A percentile compares a stretch with the other conserved stretches of the same genome.
phyloP scores from a whole-genome alignment of 2,113 vertebrate genomes.

The Naja naja region DNA sequence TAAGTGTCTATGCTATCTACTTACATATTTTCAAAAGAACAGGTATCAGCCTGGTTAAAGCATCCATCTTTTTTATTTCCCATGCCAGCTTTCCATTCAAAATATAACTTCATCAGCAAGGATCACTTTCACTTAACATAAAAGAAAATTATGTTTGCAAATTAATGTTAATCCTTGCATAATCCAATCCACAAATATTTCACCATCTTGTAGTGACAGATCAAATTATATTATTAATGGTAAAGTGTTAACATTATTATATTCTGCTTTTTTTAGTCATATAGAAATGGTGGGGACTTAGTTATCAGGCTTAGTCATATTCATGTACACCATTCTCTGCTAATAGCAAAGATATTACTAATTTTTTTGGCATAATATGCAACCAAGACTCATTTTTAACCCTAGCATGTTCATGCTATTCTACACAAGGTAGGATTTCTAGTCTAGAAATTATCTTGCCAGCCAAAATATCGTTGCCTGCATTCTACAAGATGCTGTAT shows the following conservation, averaged over 20 bases:
- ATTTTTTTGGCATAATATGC: not conserved
- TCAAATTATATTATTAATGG: not conserved
- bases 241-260: not conserved
- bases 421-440: not conserved
- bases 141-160: constrained; percentile 46
- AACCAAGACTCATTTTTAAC: not conserved
- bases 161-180: constrained; percentile 6
- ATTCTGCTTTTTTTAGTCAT: not conserved
- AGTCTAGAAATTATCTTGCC: not conserved
- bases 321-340: not conserved
- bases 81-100: constrained; percentile 61
- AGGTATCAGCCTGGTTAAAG: constrained; percentile 52
- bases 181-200: not conserved
- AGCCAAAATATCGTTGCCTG: not conserved
- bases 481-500: not conserved
- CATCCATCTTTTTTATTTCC: constrained; percentile 56
- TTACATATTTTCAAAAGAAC: constrained; percentile 58
- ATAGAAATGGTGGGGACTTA: not conserved
- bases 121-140: constrained; percentile 53
- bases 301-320: not conserved
- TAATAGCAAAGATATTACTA: not conserved
- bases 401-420: not conserved
- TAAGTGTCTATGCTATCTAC: constrained; percentile 43
- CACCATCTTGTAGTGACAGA: constrained; percentile 42
- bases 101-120: constrained; percentile 55